Conservation (phyloP, 2,113 vertebrate species). For the Carassius carassius region DNA sequence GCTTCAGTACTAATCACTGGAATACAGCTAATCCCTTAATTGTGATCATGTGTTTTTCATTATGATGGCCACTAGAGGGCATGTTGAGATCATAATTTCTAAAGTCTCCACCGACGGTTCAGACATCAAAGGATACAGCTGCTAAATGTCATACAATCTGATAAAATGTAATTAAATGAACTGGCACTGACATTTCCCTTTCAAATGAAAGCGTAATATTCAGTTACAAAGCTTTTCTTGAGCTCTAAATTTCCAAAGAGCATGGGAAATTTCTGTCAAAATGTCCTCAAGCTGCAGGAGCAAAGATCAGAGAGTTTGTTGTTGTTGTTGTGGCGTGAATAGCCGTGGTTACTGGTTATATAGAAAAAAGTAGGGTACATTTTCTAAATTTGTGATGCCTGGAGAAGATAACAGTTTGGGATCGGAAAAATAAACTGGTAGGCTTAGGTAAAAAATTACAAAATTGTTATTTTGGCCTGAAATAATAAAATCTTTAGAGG, state of each 20-base stretch:
- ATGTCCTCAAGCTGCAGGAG: not conserved
- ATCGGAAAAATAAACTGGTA: not conserved
- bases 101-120: not conserved
- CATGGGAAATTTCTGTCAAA: not conserved
- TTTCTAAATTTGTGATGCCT: not conserved
- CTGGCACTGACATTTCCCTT: not conserved
- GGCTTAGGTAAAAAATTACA: not conserved
- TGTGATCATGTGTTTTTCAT: not conserved
- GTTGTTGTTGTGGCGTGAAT: not conserved
- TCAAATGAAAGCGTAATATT: not conserved
- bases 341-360: not conserved
- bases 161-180: not conserved
- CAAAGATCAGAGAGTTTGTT: not conserved
- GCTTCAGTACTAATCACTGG: not conserved
- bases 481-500: not conserved
- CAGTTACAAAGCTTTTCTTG: not conserved
- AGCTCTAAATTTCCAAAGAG: not conserved
- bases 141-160: not conserved
- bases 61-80: constrained; percentile 15
- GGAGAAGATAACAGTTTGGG: not conserved
- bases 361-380: not conserved
- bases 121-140: not conserved
- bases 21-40: not conserved
- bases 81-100: constrained; percentile 8
- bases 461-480: not conserved